Percentiles rank a stretch among this genome's conserved stretches.
phyloP scores from a whole-genome alignment of 2,888 invertebrate species.

The Lacanobia oleracea region DNA sequence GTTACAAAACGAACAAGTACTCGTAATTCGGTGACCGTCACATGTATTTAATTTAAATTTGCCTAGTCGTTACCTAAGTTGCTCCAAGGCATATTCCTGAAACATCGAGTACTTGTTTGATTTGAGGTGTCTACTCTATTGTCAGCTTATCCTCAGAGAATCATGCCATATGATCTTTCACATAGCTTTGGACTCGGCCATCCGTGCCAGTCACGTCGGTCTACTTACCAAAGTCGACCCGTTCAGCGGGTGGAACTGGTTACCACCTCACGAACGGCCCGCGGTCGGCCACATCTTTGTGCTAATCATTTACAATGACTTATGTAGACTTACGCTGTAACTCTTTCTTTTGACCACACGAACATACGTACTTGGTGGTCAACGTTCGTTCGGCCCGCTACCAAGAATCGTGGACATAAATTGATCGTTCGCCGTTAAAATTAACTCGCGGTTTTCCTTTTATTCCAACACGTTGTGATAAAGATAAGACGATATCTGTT shows the following conservation, averaged over 20 bases:
- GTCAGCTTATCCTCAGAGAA: conserved; percentile 23
- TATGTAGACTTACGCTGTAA: conserved; percentile 69
- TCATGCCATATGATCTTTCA: conserved; percentile 24
- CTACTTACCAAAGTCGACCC: conserved; percentile 78
- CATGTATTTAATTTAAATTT: not conserved
- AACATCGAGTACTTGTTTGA: not conserved
- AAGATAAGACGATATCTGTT: conserved; percentile 64
- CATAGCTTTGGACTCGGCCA: conserved; percentile 67
- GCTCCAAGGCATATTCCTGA: not conserved
- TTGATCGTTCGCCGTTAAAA: conserved; percentile 24
- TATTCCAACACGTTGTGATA: conserved; percentile 44
- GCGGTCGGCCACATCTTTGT: conserved; percentile 73
- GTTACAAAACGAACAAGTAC: not conserved
- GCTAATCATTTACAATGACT: conserved; percentile 78
- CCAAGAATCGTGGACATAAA: conserved; percentile 25
- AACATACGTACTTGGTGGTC: not conserved
- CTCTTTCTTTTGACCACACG: conserved; percentile 50
- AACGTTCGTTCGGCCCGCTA: conserved; percentile 9
- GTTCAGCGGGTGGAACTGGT: conserved; percentile 81
- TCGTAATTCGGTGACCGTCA: not conserved
- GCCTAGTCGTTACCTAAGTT: too few species aligned
- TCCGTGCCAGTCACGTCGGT: conserved; percentile 73
- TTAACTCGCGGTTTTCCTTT: conserved; percentile 41
- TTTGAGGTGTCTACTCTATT: conserved; percentile 10
- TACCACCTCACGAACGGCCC: conserved; percentile 73